Base-by-base conservation (phyloP, 1,140 invertebrate species). In the Caenorhabditis brenneri region DNA sequence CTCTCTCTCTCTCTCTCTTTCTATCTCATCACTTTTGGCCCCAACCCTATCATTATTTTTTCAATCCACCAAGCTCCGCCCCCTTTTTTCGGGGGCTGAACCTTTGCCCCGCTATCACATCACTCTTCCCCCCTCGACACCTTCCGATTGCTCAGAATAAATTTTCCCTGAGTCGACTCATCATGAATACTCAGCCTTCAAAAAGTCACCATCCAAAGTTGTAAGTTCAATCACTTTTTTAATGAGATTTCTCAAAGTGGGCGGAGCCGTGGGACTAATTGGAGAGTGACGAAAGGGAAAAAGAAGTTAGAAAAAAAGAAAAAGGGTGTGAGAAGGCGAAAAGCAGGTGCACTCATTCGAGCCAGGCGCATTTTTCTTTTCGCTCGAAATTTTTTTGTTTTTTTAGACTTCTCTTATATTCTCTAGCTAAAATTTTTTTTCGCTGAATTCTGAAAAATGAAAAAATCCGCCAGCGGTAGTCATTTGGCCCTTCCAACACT, bases 131-230 rank as follows among this genome's bases (percentile, higher is more conserved):
- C 10, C 6, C n/a, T 42, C 16, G 33, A n/a, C 33, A 74, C 15
- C n/a, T 24, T 6, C 1, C 19, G 22, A 19, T 39, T 7, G 46
- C 33, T 74, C 65, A 74, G 33, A 65, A 7, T 65, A 5, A 36
- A 19, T 36, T 22, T 19, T 29, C 22, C 10, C 22, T 27, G 27
- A 55, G n/a, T n/a, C n/a, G n/a, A n/a, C n/a, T 55, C 53, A 55
- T 33, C 4, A 74, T 74, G 65, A 74, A 74, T 74, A 24, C 36
- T n/a, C 16, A 42, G 33, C 31, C 31, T 16, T 46, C 42, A 16
- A 74, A 74, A 24, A 74, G 36, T 42, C n/a, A n/a, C n/a, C 65
- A 74, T 74, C 33, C 65, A 22, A 74, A n/a, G 33, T 74, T 74
- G 65, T 74, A 29, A 74, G 65, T 74, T 74, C 5, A 10, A n/a